A percentile compares a stretch with the other conserved stretches of the same genome.
These are phyloP conservation scores for Ormyrus nitidulus DNA, from an alignment of 2,888 invertebrate species.

Conservation along the genomic window DNA sequence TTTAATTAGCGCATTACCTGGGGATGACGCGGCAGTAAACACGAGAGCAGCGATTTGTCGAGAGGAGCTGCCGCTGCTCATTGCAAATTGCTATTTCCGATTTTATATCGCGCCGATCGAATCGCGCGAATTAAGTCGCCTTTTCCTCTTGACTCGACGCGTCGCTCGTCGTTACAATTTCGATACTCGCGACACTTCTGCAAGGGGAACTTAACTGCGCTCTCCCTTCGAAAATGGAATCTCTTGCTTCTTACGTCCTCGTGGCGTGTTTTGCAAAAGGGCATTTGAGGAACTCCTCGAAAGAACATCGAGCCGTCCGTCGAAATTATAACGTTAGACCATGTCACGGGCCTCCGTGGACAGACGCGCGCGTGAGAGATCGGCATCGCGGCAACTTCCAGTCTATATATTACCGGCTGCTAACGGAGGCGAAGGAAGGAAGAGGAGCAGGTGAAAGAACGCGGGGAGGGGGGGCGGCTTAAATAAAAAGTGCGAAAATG, in stretches of 20 bases:
- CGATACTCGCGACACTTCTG: too few species aligned
- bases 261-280: too few species aligned
- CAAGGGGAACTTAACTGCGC: too few species aligned
- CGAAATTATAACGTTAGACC: conserved; percentile 50
- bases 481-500: conserved; percentile 44
- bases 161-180: too few species aligned
- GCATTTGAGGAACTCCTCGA: too few species aligned
- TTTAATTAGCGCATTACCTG: conserved; percentile 14
- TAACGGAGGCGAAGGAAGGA: neutral
- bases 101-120: too few species aligned
- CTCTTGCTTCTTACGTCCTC: too few species aligned
- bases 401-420: conserved; percentile 34
- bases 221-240: too few species aligned
- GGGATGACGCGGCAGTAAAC: neutral
- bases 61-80: too few species aligned
- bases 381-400: neutral
- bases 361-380: neutral
- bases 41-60: neutral
- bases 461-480: neutral
- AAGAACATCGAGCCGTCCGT: conserved; percentile 6
- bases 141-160: too few species aligned
- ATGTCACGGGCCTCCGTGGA: conserved; percentile 11
- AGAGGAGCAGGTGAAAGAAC: neutral
- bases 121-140: too few species aligned
- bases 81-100: too few species aligned